Evolutionary conservation across 1,140 invertebrate species (phyloP).

Genomic region (Cyphomyrmex costatus): DNA sequence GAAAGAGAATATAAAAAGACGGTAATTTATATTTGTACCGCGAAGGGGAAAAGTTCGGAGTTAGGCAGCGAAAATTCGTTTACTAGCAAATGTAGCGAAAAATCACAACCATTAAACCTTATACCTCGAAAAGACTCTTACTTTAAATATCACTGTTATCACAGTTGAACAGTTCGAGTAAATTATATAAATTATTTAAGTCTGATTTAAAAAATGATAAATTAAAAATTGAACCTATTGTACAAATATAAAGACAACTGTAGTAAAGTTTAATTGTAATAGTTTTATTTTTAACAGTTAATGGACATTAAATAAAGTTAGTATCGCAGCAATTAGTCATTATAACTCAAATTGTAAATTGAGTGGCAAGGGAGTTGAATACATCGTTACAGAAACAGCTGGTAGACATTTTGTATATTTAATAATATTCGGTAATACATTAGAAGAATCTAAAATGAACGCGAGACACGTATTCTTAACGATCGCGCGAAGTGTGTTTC

Average conservation of each 20-base stretch:
- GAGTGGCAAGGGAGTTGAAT: not conserved
- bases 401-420: not conserved
- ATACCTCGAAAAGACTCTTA: not conserved
- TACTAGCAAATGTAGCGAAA: constrained; percentile 80
- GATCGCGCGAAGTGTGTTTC: not conserved
- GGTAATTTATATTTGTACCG: constrained; percentile 34
- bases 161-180: not conserved
- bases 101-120: constrained; percentile 64
- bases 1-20: not conserved
- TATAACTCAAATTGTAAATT: not conserved
- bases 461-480: not conserved
- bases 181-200: constrained; percentile 19
- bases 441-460: constrained; percentile 9
- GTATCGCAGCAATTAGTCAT: not conserved
- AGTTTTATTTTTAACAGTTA: not conserved
- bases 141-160: constrained; percentile 3
- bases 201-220: not conserved
- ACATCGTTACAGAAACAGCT: not conserved
- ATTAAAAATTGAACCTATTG: constrained; percentile 5
- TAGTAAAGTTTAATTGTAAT: not conserved
- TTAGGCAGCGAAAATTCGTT: constrained; percentile 53
- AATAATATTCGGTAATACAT: not conserved
- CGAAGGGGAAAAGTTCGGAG: constrained; percentile 63
- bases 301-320: not conserved
- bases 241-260: not conserved